phyloP scores from a whole-genome alignment of 2,797 vertebrate species.

The Neosilurus hyrtlii region DNA sequence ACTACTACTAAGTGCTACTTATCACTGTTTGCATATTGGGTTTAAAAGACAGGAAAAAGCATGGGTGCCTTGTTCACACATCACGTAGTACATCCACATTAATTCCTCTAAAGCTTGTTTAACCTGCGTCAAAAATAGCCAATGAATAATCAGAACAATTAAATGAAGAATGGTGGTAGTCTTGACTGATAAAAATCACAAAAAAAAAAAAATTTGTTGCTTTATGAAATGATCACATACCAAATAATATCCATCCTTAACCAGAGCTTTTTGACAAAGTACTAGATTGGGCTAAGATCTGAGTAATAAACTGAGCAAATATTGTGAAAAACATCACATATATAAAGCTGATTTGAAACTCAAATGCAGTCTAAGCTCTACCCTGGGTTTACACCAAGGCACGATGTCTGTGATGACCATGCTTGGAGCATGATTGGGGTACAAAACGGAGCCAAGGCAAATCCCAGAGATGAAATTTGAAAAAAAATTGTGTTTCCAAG shows the following conservation, averaged over 20 bases:
- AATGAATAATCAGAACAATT: neutral
- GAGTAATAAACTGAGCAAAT: neutral
- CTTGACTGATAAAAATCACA: neutral
- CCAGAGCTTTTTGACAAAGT: neutral
- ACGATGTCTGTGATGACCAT: too few relatives aligned
- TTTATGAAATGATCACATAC: neutral
- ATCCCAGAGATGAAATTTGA: too few relatives aligned
- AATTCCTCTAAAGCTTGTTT: neutral
- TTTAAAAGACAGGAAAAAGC: neutral
- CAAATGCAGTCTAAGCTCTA: neutral
- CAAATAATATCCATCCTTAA: neutral
- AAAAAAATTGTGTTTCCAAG: too few relatives aligned
- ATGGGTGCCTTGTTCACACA: neutral
- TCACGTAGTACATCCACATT: neutral
- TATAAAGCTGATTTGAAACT: neutral
- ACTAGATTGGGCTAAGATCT: neutral
- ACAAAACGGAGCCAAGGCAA: too few relatives aligned
- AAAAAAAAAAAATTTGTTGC: neutral
- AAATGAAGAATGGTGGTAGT: neutral
- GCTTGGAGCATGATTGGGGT: too few relatives aligned
- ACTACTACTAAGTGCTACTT: neutral
- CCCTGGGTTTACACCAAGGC: too few relatives aligned
- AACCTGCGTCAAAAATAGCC: neutral
- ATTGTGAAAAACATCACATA: neutral
- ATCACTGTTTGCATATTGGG: slow-evolving; percentile 19